These are phyloP conservation scores for Seriola rivoliana DNA, from an alignment of 2,113 vertebrate species.

Conservation along the genomic window DNA sequence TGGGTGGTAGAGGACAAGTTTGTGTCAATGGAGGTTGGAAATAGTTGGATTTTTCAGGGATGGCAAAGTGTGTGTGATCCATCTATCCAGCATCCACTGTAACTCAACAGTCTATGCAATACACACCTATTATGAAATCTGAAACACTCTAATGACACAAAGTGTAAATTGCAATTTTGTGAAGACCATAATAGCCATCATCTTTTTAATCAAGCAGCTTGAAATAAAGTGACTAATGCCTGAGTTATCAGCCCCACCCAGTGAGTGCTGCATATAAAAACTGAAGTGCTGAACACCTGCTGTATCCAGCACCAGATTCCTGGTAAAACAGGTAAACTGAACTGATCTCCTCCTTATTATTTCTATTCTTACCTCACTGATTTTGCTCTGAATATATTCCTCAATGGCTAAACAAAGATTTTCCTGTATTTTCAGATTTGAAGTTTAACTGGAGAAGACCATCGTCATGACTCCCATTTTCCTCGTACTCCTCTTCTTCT, in stretches of 20 bases:
- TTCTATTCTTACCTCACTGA: background rate
- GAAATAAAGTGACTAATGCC: too few species aligned
- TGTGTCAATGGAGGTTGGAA: too few species aligned
- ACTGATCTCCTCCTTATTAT: background rate
- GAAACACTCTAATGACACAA: too few species aligned
- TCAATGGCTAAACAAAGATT: background rate
- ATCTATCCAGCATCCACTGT: too few species aligned
- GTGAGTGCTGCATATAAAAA: conserved; percentile 30
- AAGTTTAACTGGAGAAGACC: background rate
- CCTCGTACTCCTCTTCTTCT: conserved; percentile 39
- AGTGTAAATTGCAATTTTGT: too few species aligned
- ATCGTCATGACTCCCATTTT: conserved; percentile 35
- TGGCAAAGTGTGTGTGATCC: too few species aligned
- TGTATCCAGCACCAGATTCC: conserved; percentile 5
- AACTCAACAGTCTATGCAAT: too few species aligned
- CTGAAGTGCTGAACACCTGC: background rate
- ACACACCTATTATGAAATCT: too few species aligned
- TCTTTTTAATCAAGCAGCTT: too few species aligned
- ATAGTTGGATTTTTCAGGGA: too few species aligned
- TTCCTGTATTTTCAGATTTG: background rate
- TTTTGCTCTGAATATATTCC: background rate
- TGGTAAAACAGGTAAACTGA: conserved; percentile 10
- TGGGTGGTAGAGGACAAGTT: too few species aligned
- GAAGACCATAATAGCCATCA: too few species aligned
- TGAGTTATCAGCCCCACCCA: conserved; percentile 14